Base-by-base conservation (phyloP, 2,797 vertebrate species). In the Delichon dasypus region DNA sequence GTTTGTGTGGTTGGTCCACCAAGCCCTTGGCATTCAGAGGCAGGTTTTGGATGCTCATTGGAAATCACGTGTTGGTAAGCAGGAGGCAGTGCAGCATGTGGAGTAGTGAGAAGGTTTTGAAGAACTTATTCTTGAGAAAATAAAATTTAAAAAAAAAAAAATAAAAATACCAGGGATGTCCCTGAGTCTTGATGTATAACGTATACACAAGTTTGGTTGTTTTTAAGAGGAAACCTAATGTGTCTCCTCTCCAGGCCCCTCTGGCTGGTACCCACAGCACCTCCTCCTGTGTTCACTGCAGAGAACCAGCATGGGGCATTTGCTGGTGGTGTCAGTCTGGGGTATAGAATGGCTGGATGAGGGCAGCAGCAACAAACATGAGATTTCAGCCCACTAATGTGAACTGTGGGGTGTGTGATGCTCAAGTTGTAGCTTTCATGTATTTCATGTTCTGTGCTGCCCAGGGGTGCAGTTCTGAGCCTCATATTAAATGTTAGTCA, bases 271-370 rank as follows among this genome's bases (percentile, higher is more conserved):
- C 65, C 40, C 64, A 14, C 20, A 40, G 47, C 55, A 14, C 2
- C 40, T 47, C 25, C 42, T 54, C 55, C 34, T 34, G 29, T 15
- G 23, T 1, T 70, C 48, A 1, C 13, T 30, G 57, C 1, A 3
- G 9, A 15, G n/a, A 36, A 7, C 3, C 32, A 9, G 30, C 6
- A 5, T 8, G 19, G 36, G 45, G 47, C 2, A 0, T 38, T 6
- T 40, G 14, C n/a, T 73, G 32, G 11, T 3, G 0, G 0, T 47
- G 32, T 19, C 32, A 2, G 25, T 34, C 21, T 4, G 9, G 48
- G 2, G 0, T 2, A 2, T 22, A 11, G 40, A 14, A 42, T 13
- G 67, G 13, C 44, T 67, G 61, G 19, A 6, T 36, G 53, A 48
- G 50, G 38, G 21, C 47, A 79, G 34, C 32, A 54, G 44, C 30